A percentile compares a stretch with the other conserved stretches of the same genome.
Evolutionary conservation across 1,140 invertebrate species (phyloP).

Genomic region (Orius insidiosus): DNA sequence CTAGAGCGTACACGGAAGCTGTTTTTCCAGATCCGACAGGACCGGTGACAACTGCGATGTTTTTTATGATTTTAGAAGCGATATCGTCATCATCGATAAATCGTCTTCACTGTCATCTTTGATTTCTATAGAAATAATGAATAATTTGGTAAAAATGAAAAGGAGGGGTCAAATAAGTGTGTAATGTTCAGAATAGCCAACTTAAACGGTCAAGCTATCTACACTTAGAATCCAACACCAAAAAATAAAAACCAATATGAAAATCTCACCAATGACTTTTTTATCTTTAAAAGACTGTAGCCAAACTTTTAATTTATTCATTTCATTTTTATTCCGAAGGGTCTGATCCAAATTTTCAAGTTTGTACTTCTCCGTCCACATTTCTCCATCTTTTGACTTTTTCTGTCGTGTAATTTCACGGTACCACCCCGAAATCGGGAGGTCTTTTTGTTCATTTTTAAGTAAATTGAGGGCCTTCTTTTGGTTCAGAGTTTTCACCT

Average conservation of each 20-base stretch:
- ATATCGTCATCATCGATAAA: conserved; percentile 25
- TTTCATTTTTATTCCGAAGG: neutral
- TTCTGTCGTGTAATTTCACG: conserved; percentile 3
- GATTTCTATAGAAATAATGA: neutral
- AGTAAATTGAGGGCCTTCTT: too few relatives aligned
- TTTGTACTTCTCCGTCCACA: conserved; percentile 7
- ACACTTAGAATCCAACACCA: too few relatives aligned
- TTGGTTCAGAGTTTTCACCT: too few relatives aligned
- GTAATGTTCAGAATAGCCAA: too few relatives aligned
- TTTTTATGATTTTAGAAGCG: conserved; percentile 31
- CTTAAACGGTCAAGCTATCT: too few relatives aligned
- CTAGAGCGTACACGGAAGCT: conserved; percentile 68
- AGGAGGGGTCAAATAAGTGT: too few relatives aligned
- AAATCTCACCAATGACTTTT: too few relatives aligned
- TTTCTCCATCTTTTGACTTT: neutral
- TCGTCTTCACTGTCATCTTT: conserved; percentile 25
- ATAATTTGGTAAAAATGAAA: too few relatives aligned
- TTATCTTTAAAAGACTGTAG: neutral
- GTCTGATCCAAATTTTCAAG: neutral
- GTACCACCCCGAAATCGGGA: neutral
- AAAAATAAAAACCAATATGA: too few relatives aligned
- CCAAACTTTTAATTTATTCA: conserved; percentile 5
- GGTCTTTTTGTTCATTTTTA: too few relatives aligned
- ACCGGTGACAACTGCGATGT: conserved; percentile 61
- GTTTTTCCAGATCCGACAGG: conserved; percentile 78